A percentile compares a stretch with the other conserved stretches of the same genome.
These are phyloP conservation scores for Ceratitis capitata DNA, from an alignment of 1,140 invertebrate species.

Conservation along the genomic window DNA sequence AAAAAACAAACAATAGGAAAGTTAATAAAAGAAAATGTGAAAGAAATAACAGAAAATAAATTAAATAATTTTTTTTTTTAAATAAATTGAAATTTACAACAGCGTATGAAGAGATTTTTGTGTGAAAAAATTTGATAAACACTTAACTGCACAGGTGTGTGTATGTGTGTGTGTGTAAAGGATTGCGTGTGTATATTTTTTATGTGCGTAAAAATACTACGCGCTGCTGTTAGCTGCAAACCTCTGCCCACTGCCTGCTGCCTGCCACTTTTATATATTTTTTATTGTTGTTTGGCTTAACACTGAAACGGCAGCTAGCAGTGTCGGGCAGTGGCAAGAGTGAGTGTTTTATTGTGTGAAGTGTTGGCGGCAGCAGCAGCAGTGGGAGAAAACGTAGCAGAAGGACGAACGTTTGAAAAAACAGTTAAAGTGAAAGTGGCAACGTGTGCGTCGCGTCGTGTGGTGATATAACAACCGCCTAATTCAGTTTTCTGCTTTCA, in stretches of 20 bases:
- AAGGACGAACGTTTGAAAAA: background rate
- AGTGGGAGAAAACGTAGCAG: background rate
- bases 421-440: background rate
- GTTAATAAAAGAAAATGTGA: background rate
- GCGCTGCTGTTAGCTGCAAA: background rate
- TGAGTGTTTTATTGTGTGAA: background rate
- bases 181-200: background rate
- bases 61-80: no score
- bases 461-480: constrained; percentile 34
- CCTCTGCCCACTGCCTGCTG: background rate
- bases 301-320: background rate
- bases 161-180: background rate
- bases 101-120: no score
- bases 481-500: background rate
- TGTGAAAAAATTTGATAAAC: no score
- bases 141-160: no score
- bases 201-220: constrained; percentile 25
- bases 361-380: background rate
- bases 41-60: no score
- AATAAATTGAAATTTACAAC: no score
- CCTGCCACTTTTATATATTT: background rate
- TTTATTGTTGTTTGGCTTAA: background rate
- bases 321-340: background rate
- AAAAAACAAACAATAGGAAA: background rate
- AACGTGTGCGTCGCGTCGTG: constrained; percentile 25